Percentiles rank a stretch among this genome's conserved stretches.
Conservation (phyloP, 2,113 vertebrate species). For the Melanocharis versteri region DNA sequence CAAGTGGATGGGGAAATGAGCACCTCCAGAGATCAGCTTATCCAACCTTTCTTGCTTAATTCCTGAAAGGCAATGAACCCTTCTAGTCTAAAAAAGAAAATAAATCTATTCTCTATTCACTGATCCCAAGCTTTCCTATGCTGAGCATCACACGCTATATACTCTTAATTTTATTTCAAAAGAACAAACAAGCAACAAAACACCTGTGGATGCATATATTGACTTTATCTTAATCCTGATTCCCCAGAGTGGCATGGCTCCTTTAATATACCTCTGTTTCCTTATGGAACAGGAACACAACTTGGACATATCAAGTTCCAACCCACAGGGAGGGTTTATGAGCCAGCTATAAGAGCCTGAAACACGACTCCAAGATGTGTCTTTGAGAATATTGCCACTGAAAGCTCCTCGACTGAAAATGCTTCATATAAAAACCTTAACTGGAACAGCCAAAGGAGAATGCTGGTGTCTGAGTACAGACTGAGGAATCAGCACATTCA, state of each 20-base stretch:
- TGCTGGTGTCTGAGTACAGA: neutral
- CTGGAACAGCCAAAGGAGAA: neutral
- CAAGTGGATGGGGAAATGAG: neutral
- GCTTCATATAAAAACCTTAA: neutral
- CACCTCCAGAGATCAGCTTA: neutral
- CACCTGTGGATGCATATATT: neutral
- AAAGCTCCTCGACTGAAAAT: constrained; percentile 13
- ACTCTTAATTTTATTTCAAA: neutral
- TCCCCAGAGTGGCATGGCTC: neutral
- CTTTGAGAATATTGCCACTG: constrained; percentile 31
- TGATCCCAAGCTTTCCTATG: neutral
- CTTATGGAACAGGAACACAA: neutral
- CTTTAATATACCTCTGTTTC: neutral
- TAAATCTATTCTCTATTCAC: neutral
- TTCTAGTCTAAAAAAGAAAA: neutral
- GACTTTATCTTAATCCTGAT: neutral
- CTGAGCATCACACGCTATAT: neutral
- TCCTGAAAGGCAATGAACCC: neutral
- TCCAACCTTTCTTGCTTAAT: neutral
- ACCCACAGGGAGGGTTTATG: neutral
- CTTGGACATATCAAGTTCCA: neutral
- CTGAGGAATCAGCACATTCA: constrained; percentile 50
- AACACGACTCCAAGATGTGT: neutral
- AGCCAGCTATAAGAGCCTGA: neutral
- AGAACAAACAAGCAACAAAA: neutral